phyloP scores from a whole-genome alignment of 2,888 invertebrate genomes.

The Conchocele bisecta region DNA sequence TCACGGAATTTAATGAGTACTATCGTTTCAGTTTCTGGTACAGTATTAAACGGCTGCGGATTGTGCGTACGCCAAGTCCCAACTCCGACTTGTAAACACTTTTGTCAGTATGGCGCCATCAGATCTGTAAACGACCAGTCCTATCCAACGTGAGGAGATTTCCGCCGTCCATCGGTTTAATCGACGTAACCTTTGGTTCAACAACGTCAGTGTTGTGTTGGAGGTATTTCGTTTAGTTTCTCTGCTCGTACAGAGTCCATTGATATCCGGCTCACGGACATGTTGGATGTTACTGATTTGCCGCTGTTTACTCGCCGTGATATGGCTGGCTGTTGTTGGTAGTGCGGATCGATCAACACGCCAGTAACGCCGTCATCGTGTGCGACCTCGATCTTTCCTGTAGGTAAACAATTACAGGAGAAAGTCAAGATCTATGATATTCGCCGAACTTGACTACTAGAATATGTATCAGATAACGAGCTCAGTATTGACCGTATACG shows the following conservation, averaged over 20 bases:
- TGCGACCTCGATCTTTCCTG: constrained; percentile 20
- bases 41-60: constrained; percentile 40
- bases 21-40: constrained; percentile 55
- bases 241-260: constrained; percentile 25
- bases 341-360: neutral
- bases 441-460: too few relatives aligned
- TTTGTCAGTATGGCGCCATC: constrained; percentile 48
- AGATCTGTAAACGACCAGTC: constrained; percentile 44
- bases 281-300: too few relatives aligned
- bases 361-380: constrained; percentile 4
- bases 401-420: too few relatives aligned
- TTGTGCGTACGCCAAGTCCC: constrained; percentile 56
- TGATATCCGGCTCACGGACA: neutral
- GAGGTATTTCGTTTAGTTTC: constrained; percentile 47
- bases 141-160: constrained; percentile 54
- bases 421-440: too few relatives aligned
- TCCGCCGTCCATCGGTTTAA: constrained; percentile 33
- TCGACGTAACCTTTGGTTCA: constrained; percentile 52
- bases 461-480: too few relatives aligned
- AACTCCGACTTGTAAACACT: constrained; percentile 53
- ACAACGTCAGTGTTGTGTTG: constrained; percentile 52
- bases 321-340: neutral
- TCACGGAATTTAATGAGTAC: constrained; percentile 51
- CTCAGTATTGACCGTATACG: too few relatives aligned
- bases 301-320: neutral